A percentile compares a stretch with the other conserved stretches of the same genome.
Evolutionary conservation across 2,888 invertebrate genomes (phyloP).

Genomic region (Eulithis testata): DNA sequence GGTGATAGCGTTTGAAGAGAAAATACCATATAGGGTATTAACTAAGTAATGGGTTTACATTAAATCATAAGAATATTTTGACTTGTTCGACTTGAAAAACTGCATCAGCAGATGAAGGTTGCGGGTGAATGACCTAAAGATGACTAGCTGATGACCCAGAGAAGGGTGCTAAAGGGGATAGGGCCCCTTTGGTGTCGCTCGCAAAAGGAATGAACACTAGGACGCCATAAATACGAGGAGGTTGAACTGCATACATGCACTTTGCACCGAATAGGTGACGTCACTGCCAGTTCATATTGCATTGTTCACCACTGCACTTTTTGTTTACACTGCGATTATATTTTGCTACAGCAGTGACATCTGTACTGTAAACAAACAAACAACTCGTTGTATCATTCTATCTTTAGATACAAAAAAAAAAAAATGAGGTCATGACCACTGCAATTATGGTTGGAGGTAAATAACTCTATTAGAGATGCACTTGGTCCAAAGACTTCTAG

Average conservation of each 20-base stretch:
- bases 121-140: constrained; percentile 70
- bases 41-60: too few species aligned
- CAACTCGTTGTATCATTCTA: not conserved
- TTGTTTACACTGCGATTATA: constrained; percentile 53
- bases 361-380: constrained; percentile 1
- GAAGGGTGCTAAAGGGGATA: constrained; percentile 83
- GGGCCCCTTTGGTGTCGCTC: constrained; percentile 82
- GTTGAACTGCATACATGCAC: constrained; percentile 81
- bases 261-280: constrained; percentile 83
- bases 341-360: constrained; percentile 8
- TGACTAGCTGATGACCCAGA: constrained; percentile 74
- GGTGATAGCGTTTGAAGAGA: too few species aligned
- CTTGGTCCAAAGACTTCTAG: not conserved
- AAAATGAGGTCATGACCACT: constrained; percentile 1
- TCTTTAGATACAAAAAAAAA: not conserved
- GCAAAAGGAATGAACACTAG: constrained; percentile 82
- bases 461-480: constrained; percentile 4
- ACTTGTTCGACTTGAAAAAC: constrained; percentile 13
- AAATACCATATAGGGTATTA: too few species aligned
- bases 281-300: constrained; percentile 67
- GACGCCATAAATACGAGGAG: constrained; percentile 75
- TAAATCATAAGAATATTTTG: too few species aligned
- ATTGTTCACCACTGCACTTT: constrained; percentile 76
- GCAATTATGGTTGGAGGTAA: constrained; percentile 9
- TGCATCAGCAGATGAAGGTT: constrained; percentile 50